Evolutionary conservation across 37 sponge, comb jelly and placozoan species (phyloP).

Genomic region (Aphrocallistes beatrix): DNA sequence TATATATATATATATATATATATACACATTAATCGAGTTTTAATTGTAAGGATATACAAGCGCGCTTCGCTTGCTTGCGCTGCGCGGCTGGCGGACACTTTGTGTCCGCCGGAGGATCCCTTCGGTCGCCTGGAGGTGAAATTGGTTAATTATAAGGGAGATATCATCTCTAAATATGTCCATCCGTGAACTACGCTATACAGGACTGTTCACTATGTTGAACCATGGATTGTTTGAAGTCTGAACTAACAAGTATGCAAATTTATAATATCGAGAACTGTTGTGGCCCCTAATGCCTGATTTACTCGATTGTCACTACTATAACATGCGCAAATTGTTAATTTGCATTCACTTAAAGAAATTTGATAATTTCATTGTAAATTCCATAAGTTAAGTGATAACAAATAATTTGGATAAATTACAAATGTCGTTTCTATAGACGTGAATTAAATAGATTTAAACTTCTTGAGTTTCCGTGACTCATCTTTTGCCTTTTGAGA

Average conservation of each 20-base stretch:
- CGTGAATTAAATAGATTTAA: not conserved
- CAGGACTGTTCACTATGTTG: not conserved
- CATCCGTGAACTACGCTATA: constrained; percentile 12
- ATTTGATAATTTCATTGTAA: not conserved
- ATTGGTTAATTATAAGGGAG: too few relatives aligned
- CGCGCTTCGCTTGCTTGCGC: too few relatives aligned
- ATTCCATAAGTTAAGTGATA: not conserved
- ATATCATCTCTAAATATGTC: too few relatives aligned
- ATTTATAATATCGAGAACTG: not conserved
- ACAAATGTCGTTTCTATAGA: not conserved
- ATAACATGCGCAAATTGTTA: not conserved
- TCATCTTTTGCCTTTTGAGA: not conserved
- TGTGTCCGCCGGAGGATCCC: too few relatives aligned
- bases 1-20: too few relatives aligned
- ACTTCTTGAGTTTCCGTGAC: not conserved
- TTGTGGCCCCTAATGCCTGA: not conserved
- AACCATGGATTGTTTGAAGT: constrained; percentile 15
- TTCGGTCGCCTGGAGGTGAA: too few relatives aligned
- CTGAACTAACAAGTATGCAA: not conserved
- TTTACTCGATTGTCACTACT: too few relatives aligned
- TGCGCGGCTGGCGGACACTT: too few relatives aligned
- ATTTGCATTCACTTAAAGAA: not conserved
- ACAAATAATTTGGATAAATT: not conserved
- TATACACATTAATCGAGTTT: too few relatives aligned
- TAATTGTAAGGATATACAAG: too few relatives aligned